These are phyloP conservation scores for Hedychridium roseum DNA, from an alignment of 2,888 invertebrate genomes.

Conservation along the genomic window DNA sequence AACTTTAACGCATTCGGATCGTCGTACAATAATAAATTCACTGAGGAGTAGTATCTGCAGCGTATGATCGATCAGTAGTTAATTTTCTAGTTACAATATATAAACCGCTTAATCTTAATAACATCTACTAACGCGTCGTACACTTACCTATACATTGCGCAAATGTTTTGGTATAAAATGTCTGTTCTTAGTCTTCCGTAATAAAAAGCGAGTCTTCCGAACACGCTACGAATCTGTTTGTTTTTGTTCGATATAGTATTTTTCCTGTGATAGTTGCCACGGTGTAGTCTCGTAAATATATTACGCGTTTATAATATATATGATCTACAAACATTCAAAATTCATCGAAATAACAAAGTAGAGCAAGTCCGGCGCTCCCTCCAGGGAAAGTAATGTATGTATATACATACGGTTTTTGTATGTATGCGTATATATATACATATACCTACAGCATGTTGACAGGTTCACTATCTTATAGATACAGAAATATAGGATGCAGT, in stretches of 20 bases:
- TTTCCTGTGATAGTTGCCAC: constrained; percentile 26
- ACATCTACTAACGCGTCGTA: constrained; percentile 37
- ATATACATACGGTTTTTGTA: constrained; percentile 12
- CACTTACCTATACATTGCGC: constrained; percentile 39
- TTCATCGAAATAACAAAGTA: constrained; percentile 36
- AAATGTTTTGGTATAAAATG: constrained; percentile 53
- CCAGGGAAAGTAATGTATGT: constrained; percentile 26
- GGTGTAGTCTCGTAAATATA: constrained; percentile 25
- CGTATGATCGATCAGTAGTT: constrained; percentile 26
- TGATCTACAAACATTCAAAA: constrained; percentile 40
- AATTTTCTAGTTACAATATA: constrained; percentile 29
- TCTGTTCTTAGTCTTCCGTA: constrained; percentile 32
- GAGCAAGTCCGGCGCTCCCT: constrained; percentile 24
- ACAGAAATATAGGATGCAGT: constrained; percentile 44
- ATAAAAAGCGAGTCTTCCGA: constrained; percentile 34
- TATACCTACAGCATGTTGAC: constrained; percentile 25
- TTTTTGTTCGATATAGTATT: constrained; percentile 13
- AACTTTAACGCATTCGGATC: too few species aligned
- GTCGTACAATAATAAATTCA: constrained; percentile 5
- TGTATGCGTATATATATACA: constrained; percentile 15
- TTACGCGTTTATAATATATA: constrained; percentile 28
- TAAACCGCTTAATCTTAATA: constrained; percentile 36
- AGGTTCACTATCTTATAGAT: constrained; percentile 37
- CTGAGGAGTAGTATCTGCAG: too few species aligned
- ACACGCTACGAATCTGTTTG: constrained; percentile 24